Percentiles rank a stretch among this genome's conserved stretches.
These are phyloP conservation scores for Proales similis DNA, from an alignment of 1,140 invertebrate genomes.

Conservation along the genomic window DNA sequence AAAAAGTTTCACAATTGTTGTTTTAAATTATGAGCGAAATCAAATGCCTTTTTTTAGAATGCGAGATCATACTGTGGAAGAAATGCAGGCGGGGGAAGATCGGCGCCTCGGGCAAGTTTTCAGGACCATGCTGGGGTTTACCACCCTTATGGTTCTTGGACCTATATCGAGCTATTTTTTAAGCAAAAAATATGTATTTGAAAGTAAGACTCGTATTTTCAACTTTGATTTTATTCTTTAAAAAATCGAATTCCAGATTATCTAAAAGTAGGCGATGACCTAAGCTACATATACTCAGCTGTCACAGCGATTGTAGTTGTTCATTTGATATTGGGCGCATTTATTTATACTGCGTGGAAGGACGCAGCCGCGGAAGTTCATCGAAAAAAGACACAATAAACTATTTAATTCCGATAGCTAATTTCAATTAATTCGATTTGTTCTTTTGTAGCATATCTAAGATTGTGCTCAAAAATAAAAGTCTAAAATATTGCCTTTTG, in stretches of 20 bases:
- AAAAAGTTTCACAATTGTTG: background rate
- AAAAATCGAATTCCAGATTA: conserved; percentile 13
- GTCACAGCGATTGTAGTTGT: conserved; percentile 2
- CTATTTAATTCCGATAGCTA: no score
- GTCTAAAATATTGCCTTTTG: no score
- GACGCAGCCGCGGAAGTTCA: conserved; percentile 12
- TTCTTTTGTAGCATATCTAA: no score
- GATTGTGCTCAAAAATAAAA: no score
- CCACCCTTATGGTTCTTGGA: conserved; percentile 24
- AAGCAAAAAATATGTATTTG: conserved; percentile 31
- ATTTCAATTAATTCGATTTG: no score
- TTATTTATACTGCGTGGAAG: conserved; percentile 32
- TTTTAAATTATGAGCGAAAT: background rate
- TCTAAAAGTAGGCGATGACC: conserved; percentile 14
- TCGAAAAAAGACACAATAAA: conserved; percentile 27
- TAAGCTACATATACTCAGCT: conserved; percentile 29
- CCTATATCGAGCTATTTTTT: conserved; percentile 29
- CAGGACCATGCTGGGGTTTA: conserved; percentile 32
- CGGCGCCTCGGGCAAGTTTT: conserved; percentile 27
- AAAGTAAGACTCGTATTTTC: conserved; percentile 17
- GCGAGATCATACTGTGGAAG: background rate
- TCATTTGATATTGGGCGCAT: conserved; percentile 33
- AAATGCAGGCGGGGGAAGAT: conserved; percentile 29
- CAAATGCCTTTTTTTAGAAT: conserved; percentile 4
- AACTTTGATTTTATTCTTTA: background rate